phyloP scores from a whole-genome alignment of 2,888 invertebrate genomes.

The Tubulanus polymorphus region DNA sequence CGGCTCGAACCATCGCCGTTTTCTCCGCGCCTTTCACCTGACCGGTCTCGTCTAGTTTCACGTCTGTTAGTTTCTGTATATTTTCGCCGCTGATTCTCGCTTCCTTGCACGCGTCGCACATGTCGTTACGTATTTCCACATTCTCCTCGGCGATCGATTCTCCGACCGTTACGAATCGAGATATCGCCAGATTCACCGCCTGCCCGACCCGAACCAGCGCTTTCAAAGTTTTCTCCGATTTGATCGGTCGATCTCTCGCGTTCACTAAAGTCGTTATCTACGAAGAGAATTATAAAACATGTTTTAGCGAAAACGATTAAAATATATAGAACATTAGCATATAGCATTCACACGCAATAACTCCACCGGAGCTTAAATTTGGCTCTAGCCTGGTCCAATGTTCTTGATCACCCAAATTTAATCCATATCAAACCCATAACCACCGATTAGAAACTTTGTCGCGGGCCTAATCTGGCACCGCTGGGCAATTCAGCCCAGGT shows the following conservation, averaged over 20 bases:
- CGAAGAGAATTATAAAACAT: slow-evolving; percentile 21
- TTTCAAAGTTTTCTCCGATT: slow-evolving; percentile 63
- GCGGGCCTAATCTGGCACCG: no score
- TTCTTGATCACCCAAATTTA: no score
- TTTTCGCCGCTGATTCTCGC: slow-evolving; percentile 90
- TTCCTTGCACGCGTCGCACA: slow-evolving; percentile 98
- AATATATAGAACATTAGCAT: neutral
- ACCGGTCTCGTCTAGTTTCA: slow-evolving; percentile 55
- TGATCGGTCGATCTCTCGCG: slow-evolving; percentile 60
- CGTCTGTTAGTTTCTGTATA: slow-evolving; percentile 82
- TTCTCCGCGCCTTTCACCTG: slow-evolving; percentile 36
- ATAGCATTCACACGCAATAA: no score
- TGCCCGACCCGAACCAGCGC: slow-evolving; percentile 90
- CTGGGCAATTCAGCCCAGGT: no score
- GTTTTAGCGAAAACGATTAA: neutral
- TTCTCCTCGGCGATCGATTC: slow-evolving; percentile 98
- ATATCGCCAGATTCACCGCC: slow-evolving; percentile 93
- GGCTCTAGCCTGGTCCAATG: no score
- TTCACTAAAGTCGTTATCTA: slow-evolving; percentile 90
- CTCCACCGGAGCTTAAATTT: no score
- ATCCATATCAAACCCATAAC: no score
- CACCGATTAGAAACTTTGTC: no score
- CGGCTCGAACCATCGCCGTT: slow-evolving; percentile 75
- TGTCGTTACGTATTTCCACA: slow-evolving; percentile 91
- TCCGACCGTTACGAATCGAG: slow-evolving; percentile 95